phyloP scores from a whole-genome alignment of 2,888 invertebrate genomes.

The Clostera curtula region DNA sequence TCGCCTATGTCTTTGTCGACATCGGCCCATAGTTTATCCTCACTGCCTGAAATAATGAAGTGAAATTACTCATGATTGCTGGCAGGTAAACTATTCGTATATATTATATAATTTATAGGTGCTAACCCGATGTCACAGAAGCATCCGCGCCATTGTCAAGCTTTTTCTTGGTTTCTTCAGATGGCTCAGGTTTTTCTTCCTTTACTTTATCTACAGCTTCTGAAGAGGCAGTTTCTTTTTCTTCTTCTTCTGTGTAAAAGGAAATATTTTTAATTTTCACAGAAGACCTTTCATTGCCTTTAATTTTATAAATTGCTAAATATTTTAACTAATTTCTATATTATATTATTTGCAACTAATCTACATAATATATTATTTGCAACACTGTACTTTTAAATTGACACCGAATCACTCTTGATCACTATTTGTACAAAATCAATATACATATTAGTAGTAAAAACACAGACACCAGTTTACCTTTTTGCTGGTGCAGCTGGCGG shows the following conservation, averaged over 20 bases:
- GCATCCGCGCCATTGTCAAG: conserved; percentile 56
- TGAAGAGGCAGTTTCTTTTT: conserved; percentile 40
- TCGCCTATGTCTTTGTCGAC: conserved; percentile 88
- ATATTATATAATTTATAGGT: not conserved
- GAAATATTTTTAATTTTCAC: too few relatives aligned
- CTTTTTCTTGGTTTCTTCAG: conserved; percentile 57
- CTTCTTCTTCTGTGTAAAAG: too few relatives aligned
- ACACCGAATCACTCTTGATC: too few relatives aligned
- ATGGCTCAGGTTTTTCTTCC: conserved; percentile 52
- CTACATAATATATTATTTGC: too few relatives aligned
- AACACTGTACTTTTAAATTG: too few relatives aligned
- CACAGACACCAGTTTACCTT: too few relatives aligned
- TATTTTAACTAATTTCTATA: too few relatives aligned
- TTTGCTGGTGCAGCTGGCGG: conserved; percentile 70
- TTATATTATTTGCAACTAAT: too few relatives aligned
- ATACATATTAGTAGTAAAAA: too few relatives aligned
- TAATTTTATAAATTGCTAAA: too few relatives aligned
- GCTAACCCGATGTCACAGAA: conserved; percentile 39
- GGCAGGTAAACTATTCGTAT: not conserved
- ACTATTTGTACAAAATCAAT: too few relatives aligned
- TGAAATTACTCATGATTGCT: not conserved
- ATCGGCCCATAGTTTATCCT: conserved; percentile 86
- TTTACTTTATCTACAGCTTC: conserved; percentile 41
- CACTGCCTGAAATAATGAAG: conserved; percentile 50
- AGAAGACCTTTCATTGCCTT: too few relatives aligned